Percentiles rank a stretch among this genome's conserved stretches.
Conservation (phyloP, 2,113 vertebrate species). For the Leucosticte australis region DNA sequence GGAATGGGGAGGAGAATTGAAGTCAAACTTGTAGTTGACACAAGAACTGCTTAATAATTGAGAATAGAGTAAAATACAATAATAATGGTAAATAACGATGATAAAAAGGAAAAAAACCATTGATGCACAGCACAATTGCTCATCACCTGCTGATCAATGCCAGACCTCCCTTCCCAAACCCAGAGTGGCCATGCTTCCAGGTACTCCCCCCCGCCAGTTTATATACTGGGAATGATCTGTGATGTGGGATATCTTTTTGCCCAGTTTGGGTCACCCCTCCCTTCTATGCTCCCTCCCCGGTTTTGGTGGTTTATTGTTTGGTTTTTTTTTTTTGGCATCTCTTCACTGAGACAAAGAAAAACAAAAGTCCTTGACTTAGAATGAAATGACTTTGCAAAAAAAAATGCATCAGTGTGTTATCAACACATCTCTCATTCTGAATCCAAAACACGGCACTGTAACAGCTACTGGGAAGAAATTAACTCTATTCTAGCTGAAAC, state of each 20-base stretch:
- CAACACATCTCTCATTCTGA: not conserved
- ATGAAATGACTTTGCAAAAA: not conserved
- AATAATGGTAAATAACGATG: not conserved
- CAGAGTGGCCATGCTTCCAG: fast-evolving
- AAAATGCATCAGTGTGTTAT: not conserved
- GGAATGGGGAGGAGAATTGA: not conserved
- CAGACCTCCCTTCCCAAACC: not conserved
- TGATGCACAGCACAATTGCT: not conserved
- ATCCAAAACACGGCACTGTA: not conserved
- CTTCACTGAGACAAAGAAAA: not conserved
- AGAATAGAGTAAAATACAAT: not conserved
- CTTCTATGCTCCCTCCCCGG: not conserved
- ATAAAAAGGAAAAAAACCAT: not conserved
- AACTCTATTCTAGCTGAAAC: not conserved
- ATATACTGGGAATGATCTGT: not conserved
- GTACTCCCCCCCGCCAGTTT: not conserved
- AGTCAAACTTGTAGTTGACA: not conserved
- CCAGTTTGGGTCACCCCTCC: not conserved
- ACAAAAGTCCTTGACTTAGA: not conserved
- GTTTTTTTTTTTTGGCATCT: not conserved
- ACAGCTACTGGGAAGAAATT: not conserved
- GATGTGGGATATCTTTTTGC: not conserved
- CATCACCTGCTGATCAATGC: not conserved
- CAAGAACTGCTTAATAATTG: not conserved
- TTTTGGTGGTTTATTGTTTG: too few species aligned